Base-by-base conservation (phyloP, 2,888 invertebrate species). In the Blastobasis lacticolella region DNA sequence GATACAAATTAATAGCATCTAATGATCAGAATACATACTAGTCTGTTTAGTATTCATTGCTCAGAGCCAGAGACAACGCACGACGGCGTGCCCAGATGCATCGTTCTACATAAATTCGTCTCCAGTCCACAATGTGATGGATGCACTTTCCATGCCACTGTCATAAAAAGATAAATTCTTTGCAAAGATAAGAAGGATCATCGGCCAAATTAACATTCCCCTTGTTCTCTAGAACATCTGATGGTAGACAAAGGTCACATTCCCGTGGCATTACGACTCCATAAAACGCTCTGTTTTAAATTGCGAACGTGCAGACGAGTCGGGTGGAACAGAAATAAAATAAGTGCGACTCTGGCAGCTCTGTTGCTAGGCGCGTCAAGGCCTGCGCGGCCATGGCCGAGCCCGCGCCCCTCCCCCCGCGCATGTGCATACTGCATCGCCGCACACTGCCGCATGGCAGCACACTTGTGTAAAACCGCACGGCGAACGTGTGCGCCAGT, bases 361-460 rank as follows among this genome's bases (percentile, higher is more conserved):
- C 72, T 80, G 87, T 87, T 88, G 82, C 85, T 83, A 86, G 71
- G 84, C 81, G 76, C 71, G 76, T 78, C 87, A 88, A 88, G 87
- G 88, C 81, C 83, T 77, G 56, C 61, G 54, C 73, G 80, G 73
- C 81, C 81, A 72, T 81, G 81, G 80, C 80, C 77, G 62, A 78
- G 78, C 73, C 70, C 50, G 23, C 67, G 67, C 59, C 54, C 48
- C 53, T 50, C 61, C 54, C 58, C 61, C 60, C 64, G 73, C 74
- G 73, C 81, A 77, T 76, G 74, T 78, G 78, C 76, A 77, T 61
- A 23, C 23, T 23, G 23, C 23, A 23, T 23, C 23, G 23, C 23
- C 57, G 58, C 55, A 49, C 48, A 51, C 42, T 37, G 45, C 42
- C 40, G 40, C 40, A 8, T 40, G 23, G 40, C 40, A 8, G 46